These are phyloP conservation scores for Drosophila yooni DNA, from an alignment of 2,888 invertebrate genomes.

Conservation along the genomic window DNA sequence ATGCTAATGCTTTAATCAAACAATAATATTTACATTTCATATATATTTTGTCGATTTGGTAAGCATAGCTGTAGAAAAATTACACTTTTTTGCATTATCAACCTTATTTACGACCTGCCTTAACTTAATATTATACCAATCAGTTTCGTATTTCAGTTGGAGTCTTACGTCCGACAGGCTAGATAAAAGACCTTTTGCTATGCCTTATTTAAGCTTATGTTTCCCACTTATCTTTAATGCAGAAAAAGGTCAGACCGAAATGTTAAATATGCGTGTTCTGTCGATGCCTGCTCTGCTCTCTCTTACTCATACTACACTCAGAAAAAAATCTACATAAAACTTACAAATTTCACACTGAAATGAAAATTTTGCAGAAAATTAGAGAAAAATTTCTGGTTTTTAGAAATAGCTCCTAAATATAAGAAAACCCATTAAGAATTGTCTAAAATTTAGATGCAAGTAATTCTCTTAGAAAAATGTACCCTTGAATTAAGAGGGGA, in stretches of 20 bases:
- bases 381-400: fast-evolving
- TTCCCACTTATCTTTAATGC: background rate
- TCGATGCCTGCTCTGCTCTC: background rate
- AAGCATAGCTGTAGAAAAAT: background rate
- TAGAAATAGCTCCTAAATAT: background rate
- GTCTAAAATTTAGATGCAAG: background rate
- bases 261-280: background rate
- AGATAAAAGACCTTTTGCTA: background rate
- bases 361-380: background rate
- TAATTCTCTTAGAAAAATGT: background rate
- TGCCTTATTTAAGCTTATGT: background rate
- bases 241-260: background rate
- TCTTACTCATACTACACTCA: background rate
- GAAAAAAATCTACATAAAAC: background rate
- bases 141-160: background rate
- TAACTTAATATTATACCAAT: background rate
- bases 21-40: background rate
- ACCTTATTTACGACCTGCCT: background rate
- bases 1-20: background rate
- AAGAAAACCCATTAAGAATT: background rate
- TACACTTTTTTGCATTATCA: background rate
- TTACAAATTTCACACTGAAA: background rate
- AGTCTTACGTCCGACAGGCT: background rate
- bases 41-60: background rate
- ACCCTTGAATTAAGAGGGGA: background rate